A percentile compares a stretch with the other conserved stretches of the same genome.
Conservation (phyloP, 2,797 vertebrate genomes). For the Gymnoscopelus microlampas region DNA sequence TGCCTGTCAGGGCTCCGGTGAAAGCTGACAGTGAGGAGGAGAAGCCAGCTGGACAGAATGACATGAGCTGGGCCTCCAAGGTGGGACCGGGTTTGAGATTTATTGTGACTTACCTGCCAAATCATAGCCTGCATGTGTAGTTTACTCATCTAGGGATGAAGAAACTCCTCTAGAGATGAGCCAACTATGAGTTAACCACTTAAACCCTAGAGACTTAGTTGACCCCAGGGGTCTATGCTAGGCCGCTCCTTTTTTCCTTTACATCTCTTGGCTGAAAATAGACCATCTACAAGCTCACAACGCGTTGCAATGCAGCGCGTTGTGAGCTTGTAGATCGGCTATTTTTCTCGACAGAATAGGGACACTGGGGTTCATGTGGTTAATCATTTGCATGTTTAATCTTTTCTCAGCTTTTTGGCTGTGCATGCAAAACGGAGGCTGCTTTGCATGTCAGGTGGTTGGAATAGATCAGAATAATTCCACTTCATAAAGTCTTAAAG, state of each 20-base stretch:
- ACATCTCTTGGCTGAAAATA: too few species aligned
- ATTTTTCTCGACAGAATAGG: too few species aligned
- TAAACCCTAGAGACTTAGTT: neutral
- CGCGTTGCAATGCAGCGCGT: too few species aligned
- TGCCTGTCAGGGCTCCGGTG: conserved; percentile 69
- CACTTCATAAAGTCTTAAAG: neutral
- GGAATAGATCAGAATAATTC: neutral
- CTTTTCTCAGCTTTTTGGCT: neutral
- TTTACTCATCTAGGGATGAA: too few species aligned
- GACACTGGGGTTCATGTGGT: too few species aligned
- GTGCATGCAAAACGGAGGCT: neutral
- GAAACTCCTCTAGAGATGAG: too few species aligned
- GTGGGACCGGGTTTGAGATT: conserved; percentile 68
- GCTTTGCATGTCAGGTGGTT: neutral
- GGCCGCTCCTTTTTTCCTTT: too few species aligned
- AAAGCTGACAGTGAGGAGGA: conserved; percentile 89
- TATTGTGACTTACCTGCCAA: neutral
- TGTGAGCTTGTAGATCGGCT: too few species aligned
- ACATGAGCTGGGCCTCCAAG: conserved; percentile 89
- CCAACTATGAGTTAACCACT: too few species aligned
- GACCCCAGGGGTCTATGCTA: too few species aligned
- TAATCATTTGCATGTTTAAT: neutral
- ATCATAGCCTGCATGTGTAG: neutral
- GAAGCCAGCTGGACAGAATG: conserved; percentile 80
- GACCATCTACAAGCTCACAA: too few species aligned